Percentiles rank a stretch among this genome's conserved stretches.
Evolutionary conservation across 2,888 invertebrate genomes (phyloP).

Genomic region (Epistrophe grossulariae): DNA sequence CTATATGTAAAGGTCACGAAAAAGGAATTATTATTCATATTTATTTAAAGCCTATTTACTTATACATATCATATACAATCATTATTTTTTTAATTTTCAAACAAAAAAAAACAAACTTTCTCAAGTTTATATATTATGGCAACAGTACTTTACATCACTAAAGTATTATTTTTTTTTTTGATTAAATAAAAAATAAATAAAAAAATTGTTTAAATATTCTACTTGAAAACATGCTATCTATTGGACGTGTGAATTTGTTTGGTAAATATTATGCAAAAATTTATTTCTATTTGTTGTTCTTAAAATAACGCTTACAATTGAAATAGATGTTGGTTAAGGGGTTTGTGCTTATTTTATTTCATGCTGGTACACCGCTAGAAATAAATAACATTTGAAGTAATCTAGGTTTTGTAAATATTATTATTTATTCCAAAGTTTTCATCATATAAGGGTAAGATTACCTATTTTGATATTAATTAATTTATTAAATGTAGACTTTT

Average conservation of each 20-base stretch:
- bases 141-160: conserved; percentile 8
- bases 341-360: neutral
- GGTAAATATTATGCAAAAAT: conserved; percentile 28
- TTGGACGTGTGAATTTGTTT: conserved; percentile 7
- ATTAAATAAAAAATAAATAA: conserved; percentile 6
- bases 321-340: neutral
- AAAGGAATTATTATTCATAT: too few species aligned
- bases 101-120: neutral
- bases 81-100: neutral
- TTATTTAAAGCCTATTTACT: too few species aligned
- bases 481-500: neutral
- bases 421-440: neutral
- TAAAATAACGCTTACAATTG: conserved; percentile 3
- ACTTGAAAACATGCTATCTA: conserved; percentile 7
- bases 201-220: conserved; percentile 14
- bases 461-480: neutral
- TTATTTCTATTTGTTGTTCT: conserved; percentile 23
- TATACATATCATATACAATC: too few species aligned
- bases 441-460: neutral
- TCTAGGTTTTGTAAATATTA: conserved; percentile 9
- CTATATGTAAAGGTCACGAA: too few species aligned
- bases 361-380: neutral
- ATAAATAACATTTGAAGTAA: neutral
- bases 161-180: neutral
- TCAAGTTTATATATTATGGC: neutral